These are phyloP conservation scores for Poecilia gillii DNA, from an alignment of 2,797 vertebrate genomes.

Conservation along the genomic window DNA sequence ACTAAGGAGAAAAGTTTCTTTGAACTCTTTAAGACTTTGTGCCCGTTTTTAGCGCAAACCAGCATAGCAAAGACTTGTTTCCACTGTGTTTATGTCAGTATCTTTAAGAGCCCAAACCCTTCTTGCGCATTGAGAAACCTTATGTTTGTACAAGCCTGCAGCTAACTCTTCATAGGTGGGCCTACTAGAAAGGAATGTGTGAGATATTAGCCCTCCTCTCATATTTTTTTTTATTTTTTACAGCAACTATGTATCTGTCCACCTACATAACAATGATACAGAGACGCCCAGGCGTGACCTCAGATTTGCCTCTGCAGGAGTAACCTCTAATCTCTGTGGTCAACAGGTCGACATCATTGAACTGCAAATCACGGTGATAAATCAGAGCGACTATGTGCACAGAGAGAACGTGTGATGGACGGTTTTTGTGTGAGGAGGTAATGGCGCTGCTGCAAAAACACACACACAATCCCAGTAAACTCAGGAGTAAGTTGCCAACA, in stretches of 20 bases:
- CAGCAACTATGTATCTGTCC: constrained; percentile 31
- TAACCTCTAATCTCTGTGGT: constrained; percentile 47
- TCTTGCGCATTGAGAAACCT: constrained; percentile 54
- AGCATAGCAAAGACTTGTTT: constrained; percentile 18
- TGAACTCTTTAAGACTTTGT: constrained; percentile 40
- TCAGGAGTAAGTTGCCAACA: constrained; percentile 13
- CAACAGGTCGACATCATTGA: constrained; percentile 29
- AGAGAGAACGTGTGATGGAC: neutral
- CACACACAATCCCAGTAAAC: constrained; percentile 22
- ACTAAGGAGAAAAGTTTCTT: constrained; percentile 41
- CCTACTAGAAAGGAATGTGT: constrained; percentile 70
- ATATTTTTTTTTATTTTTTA: constrained; percentile 49
- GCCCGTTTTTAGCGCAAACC: neutral
- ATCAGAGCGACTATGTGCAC: constrained; percentile 19
- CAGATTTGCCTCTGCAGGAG: constrained; percentile 57
- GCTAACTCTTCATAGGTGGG: constrained; percentile 70
- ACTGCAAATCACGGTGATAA: constrained; percentile 51
- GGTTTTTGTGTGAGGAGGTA: constrained; percentile 13
- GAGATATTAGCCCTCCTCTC: constrained; percentile 60
- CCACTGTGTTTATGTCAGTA: constrained; percentile 10
- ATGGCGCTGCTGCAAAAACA: constrained; percentile 7
- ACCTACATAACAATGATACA: constrained; percentile 48
- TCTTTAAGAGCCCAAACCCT: constrained; percentile 33
- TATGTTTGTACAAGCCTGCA: constrained; percentile 56
- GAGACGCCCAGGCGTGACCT: constrained; percentile 61